phyloP scores from a whole-genome alignment of 2,888 invertebrate genomes.

The Acanthosepion pharaonis region DNA sequence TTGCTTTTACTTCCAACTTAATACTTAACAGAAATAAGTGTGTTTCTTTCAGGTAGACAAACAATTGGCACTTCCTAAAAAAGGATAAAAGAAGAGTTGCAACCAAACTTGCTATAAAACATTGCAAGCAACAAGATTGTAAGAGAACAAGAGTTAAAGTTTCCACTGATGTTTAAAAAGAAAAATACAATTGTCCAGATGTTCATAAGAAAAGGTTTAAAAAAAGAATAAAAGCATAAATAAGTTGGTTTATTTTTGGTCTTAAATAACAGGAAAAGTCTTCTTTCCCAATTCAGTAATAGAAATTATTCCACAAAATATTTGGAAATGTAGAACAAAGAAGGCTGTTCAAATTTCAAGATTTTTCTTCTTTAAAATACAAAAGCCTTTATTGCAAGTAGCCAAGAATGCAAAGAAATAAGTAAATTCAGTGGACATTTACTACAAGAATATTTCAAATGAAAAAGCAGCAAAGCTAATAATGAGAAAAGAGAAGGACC shows the following conservation, averaged over 20 bases:
- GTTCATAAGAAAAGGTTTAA: not conserved
- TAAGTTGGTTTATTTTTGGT: not conserved
- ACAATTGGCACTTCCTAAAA: not conserved
- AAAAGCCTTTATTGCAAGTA: not conserved
- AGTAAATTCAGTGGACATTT: too few relatives aligned
- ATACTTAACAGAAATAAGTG: not conserved
- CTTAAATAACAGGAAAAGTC: not conserved
- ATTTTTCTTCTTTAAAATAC: not conserved
- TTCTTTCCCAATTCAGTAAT: not conserved
- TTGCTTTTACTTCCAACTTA: not conserved
- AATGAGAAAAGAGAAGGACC: not conserved
- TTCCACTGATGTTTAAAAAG: not conserved
- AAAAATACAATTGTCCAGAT: not conserved
- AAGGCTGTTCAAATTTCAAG: not conserved
- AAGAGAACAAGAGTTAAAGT: too few relatives aligned
- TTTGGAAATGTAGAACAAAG: not conserved
- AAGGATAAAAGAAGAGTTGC: not conserved
- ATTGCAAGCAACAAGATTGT: too few relatives aligned
- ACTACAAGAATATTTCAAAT: too few relatives aligned
- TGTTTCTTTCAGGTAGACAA: not conserved
- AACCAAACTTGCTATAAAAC: not conserved
- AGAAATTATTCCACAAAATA: not conserved
- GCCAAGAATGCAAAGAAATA: too few relatives aligned
- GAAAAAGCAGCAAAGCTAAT: not conserved
- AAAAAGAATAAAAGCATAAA: not conserved